A percentile compares a stretch with the other conserved stretches of the same genome.
Evolutionary conservation across 2,113 vertebrate species (phyloP).

Genomic region (Calyptommatus sinebrachiatus): DNA sequence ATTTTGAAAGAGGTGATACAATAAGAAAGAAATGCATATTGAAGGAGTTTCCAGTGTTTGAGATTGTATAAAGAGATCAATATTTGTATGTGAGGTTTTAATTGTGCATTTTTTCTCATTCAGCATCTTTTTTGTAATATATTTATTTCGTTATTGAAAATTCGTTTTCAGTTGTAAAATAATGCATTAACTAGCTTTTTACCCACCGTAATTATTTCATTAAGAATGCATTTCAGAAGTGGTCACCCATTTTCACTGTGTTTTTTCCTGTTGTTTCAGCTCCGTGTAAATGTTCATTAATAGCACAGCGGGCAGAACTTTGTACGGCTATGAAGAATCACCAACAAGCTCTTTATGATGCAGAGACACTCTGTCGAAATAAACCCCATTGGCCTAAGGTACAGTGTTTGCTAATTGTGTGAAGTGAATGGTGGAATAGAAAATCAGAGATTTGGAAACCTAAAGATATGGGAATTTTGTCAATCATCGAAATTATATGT

Average conservation of each 20-base stretch:
- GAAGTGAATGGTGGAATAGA: background rate
- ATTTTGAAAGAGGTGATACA: background rate
- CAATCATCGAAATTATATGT: background rate
- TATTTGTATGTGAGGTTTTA: slow-evolving; percentile 2
- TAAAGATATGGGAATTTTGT: background rate
- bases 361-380: slow-evolving; percentile 71
- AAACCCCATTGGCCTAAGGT: slow-evolving; percentile 84
- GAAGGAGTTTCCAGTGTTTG: background rate
- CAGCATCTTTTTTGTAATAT: background rate
- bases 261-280: slow-evolving; percentile 66
- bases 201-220: background rate
- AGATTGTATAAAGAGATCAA: background rate
- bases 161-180: background rate
- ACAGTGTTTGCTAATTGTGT: slow-evolving; percentile 1
- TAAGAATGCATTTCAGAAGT: background rate
- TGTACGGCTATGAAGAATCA: slow-evolving; percentile 81
- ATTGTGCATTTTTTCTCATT: slow-evolving; percentile 10
- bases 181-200: background rate
- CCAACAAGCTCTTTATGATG: slow-evolving; percentile 80
- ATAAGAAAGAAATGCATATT: background rate
- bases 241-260: background rate
- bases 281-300: slow-evolving; percentile 75
- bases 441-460: background rate
- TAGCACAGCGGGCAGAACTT: slow-evolving; percentile 80
- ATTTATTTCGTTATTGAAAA: background rate